Percentiles rank a stretch among this genome's conserved stretches.
Conservation (phyloP, 1,140 invertebrate genomes). For the Phocides pigmalion region DNA sequence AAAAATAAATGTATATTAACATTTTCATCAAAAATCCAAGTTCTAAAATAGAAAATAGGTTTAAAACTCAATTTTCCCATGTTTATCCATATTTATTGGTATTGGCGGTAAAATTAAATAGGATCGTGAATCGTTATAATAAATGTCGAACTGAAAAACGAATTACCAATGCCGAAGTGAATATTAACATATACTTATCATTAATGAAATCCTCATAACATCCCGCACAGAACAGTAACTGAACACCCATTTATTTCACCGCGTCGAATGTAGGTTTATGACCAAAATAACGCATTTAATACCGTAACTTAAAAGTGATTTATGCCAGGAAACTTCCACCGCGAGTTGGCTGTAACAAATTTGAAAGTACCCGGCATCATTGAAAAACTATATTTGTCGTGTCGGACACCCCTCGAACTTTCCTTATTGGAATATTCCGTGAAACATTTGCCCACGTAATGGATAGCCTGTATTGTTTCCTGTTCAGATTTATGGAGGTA, state of each 20-base stretch:
- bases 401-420: conserved; percentile 66
- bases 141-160: too few relatives aligned
- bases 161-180: too few relatives aligned
- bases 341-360: conserved; percentile 61
- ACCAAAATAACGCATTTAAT: conserved; percentile 46
- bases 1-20: too few relatives aligned
- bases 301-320: conserved; percentile 56
- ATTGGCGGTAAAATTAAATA: too few relatives aligned
- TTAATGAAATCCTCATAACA: background rate
- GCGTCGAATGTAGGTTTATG: conserved; percentile 28
- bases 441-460: conserved; percentile 72
- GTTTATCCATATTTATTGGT: too few relatives aligned
- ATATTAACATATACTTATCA: background rate
- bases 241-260: conserved; percentile 24
- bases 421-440: conserved; percentile 75
- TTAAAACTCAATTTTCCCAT: too few relatives aligned
- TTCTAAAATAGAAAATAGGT: too few relatives aligned
- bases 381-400: conserved; percentile 80
- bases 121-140: too few relatives aligned
- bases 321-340: conserved; percentile 50
- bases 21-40: too few relatives aligned
- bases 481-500: conserved; percentile 81
- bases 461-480: conserved; percentile 78
- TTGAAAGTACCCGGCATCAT: conserved; percentile 58
- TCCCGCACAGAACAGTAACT: conserved; percentile 10